Evolutionary conservation across 2,113 vertebrate genomes (phyloP).

Genomic region (Phaethornis superciliosus): DNA sequence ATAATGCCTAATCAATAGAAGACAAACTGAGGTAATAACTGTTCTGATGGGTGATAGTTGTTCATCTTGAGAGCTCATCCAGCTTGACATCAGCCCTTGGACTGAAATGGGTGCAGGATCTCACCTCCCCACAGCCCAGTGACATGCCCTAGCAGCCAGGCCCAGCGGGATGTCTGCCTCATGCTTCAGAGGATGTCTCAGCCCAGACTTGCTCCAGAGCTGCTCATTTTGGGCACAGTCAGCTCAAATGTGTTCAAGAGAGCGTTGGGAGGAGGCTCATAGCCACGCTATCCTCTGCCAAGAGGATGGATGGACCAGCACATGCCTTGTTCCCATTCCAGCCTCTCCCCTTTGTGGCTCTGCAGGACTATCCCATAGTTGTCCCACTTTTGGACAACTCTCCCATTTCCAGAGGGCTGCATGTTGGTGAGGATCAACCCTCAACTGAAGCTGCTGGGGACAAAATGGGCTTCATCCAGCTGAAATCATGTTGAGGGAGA

Average conservation of each 20-base stretch:
- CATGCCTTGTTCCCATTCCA: neutral
- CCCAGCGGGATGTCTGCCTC: neutral
- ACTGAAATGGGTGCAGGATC: neutral
- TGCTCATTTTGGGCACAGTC: neutral
- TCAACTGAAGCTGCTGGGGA: neutral
- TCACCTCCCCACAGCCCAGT: neutral
- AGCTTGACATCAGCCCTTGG: neutral
- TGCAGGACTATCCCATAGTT: too few relatives aligned
- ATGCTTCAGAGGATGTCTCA: neutral
- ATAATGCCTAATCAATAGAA: neutral
- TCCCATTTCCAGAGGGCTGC: neutral
- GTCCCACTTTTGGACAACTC: neutral
- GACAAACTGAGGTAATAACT: neutral
- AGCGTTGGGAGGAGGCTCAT: neutral
- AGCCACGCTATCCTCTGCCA: neutral
- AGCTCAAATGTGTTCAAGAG: neutral
- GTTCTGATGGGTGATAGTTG: neutral
- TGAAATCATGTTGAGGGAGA: neutral
- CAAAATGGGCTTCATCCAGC: neutral
- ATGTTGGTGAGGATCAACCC: neutral
- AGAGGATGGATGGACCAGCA: neutral
- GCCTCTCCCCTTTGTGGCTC: neutral
- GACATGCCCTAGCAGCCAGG: slow-evolving; percentile 4
- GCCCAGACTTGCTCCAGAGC: neutral
- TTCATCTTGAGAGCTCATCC: neutral